Percentiles rank a stretch among this genome's conserved stretches.
Conservation (phyloP, 2,797 vertebrate genomes). For the Acrocephalus scirpaceus region DNA sequence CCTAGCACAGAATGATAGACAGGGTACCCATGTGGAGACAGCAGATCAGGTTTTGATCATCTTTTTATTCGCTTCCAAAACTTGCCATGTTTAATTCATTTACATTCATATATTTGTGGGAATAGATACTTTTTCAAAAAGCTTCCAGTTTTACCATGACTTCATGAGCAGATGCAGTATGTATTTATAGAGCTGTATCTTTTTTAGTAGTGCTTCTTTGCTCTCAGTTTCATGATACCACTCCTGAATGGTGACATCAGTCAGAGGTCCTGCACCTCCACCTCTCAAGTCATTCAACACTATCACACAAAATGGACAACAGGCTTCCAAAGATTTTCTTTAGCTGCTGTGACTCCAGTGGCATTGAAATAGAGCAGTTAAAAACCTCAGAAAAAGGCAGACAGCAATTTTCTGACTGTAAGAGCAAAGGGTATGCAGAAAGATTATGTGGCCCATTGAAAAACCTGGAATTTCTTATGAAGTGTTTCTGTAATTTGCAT, state of each 20-base stretch:
- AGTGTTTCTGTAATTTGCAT: conserved; percentile 5
- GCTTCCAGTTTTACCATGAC: neutral
- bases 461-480: neutral
- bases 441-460: neutral
- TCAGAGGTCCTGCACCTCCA: neutral
- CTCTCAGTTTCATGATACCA: neutral
- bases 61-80: neutral
- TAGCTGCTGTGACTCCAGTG: neutral
- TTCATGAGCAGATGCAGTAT: neutral
- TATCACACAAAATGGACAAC: neutral
- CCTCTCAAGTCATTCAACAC: neutral
- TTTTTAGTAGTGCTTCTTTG: neutral
- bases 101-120: neutral
- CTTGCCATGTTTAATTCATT: neutral
- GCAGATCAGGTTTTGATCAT: neutral
- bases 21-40: neutral
- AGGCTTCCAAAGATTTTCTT: neutral
- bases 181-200: neutral
- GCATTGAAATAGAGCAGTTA: neutral
- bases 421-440: neutral
- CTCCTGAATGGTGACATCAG: neutral
- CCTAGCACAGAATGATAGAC: neutral
- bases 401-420: neutral
- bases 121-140: no score
- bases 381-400: neutral